Percentiles rank a stretch among this genome's conserved stretches.
Conservation (phyloP, 2,113 vertebrate genomes). For the Thomomys bottae region DNA sequence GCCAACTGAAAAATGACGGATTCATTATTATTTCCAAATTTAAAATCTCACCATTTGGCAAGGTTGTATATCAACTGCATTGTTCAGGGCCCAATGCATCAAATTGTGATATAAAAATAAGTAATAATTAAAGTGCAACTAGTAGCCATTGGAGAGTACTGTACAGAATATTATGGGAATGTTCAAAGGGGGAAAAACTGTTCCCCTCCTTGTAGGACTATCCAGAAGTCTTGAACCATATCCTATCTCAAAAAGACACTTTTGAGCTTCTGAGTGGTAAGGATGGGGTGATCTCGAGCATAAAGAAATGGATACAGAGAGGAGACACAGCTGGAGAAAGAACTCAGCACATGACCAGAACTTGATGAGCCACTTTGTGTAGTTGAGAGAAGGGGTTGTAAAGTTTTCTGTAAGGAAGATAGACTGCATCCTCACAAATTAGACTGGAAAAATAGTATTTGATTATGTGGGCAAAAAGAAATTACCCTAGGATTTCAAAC, state of each 20-base stretch:
- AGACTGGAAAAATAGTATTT: background rate
- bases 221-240: background rate
- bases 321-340: background rate
- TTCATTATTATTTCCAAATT: slow-evolving; percentile 44
- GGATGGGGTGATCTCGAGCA: background rate
- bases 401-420: background rate
- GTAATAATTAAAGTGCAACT: background rate
- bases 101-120: background rate
- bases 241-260: background rate
- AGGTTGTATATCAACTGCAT: background rate
- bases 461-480: background rate
- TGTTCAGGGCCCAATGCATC: background rate
- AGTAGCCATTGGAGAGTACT: background rate
- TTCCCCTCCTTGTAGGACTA: background rate
- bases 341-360: background rate
- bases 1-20: slow-evolving; percentile 5
- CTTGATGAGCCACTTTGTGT: background rate
- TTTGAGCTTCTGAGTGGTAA: slow-evolving; percentile 2
- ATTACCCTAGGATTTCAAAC: background rate
- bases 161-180: background rate
- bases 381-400: background rate
- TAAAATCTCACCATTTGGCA: slow-evolving; percentile 30
- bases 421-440: background rate
- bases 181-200: background rate
- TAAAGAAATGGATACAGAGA: background rate